Conservation (phyloP, 2,888 invertebrate genomes). For the Coleophora flavipennella region DNA sequence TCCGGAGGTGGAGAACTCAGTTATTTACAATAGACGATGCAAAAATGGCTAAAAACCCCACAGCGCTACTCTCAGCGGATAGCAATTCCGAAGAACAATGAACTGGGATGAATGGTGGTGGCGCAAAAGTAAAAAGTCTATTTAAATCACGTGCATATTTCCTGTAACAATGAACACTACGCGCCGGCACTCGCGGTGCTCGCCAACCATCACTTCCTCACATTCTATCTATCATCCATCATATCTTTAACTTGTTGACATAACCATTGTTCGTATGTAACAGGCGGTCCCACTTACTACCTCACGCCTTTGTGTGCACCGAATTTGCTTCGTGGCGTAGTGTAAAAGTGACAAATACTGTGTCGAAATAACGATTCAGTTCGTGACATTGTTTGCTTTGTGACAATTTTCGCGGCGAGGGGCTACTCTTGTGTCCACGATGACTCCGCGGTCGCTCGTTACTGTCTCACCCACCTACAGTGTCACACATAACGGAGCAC, state of each 20-base stretch:
- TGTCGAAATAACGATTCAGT: constrained; percentile 51
- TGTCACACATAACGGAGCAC: constrained; percentile 26
- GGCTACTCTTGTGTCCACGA: constrained; percentile 56
- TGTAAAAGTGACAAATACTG: constrained; percentile 5
- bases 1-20: too few relatives aligned
- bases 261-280: too few relatives aligned
- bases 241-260: background rate
- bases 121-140: constrained; percentile 61
- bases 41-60: constrained; percentile 42
- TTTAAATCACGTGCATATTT: constrained; percentile 62
- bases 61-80: constrained; percentile 54
- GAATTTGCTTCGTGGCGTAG: background rate
- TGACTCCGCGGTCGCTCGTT: constrained; percentile 64
- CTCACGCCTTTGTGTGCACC: too few relatives aligned
- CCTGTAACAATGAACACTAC: constrained; percentile 37
- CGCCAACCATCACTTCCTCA: constrained; percentile 54
- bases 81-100: constrained; percentile 69
- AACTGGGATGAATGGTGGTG: constrained; percentile 58
- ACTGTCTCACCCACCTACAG: constrained; percentile 56
- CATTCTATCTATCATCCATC: constrained; percentile 26
- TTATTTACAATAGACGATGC: constrained; percentile 36
- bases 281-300: too few relatives aligned
- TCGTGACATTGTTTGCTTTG: constrained; percentile 59
- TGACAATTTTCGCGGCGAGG: constrained; percentile 59
- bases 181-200: constrained; percentile 32